Evolutionary conservation across 2,113 vertebrate genomes (phyloP).

Genomic region (Istiophorus platypterus): DNA sequence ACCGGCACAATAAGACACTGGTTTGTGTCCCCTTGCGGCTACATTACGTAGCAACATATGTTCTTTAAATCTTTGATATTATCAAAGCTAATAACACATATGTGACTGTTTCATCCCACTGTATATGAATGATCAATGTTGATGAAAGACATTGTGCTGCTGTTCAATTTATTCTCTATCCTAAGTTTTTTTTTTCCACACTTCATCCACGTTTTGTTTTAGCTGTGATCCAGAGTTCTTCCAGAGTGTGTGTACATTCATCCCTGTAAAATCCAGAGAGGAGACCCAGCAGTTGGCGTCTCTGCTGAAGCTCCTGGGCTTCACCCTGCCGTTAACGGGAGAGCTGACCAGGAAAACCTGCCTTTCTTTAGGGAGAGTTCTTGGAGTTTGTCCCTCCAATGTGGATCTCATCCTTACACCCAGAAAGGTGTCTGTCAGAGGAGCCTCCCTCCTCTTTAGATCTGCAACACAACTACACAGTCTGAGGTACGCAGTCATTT

Average conservation of each 20-base stretch:
- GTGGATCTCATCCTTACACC: constrained; percentile 48
- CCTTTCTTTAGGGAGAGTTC: constrained; percentile 23
- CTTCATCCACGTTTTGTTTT: background rate
- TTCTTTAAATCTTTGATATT: too few species aligned
- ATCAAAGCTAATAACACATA: too few species aligned
- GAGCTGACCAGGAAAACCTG: constrained; percentile 10
- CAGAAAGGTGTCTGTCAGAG: constrained; percentile 35
- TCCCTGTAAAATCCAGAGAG: constrained; percentile 31
- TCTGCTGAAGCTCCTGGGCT: constrained; percentile 12
- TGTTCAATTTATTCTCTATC: too few species aligned
- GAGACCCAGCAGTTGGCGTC: constrained; percentile 25
- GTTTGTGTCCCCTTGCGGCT: too few species aligned
- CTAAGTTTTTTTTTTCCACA: too few species aligned
- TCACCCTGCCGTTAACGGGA: constrained; percentile 31
- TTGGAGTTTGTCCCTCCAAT: background rate
- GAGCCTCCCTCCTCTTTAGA: background rate
- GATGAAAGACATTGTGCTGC: background rate
- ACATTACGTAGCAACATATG: background rate
- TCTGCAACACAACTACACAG: constrained; percentile 16
- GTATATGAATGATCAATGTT: too few species aligned
- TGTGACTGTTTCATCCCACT: too few species aligned
- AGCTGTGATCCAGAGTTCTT: constrained; percentile 47
- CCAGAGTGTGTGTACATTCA: constrained; percentile 15
- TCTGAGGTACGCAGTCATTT: constrained; percentile 19
- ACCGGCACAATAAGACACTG: too few species aligned